Evolutionary conservation across 2,113 vertebrate genomes (phyloP).

Genomic region (Calypte anna): DNA sequence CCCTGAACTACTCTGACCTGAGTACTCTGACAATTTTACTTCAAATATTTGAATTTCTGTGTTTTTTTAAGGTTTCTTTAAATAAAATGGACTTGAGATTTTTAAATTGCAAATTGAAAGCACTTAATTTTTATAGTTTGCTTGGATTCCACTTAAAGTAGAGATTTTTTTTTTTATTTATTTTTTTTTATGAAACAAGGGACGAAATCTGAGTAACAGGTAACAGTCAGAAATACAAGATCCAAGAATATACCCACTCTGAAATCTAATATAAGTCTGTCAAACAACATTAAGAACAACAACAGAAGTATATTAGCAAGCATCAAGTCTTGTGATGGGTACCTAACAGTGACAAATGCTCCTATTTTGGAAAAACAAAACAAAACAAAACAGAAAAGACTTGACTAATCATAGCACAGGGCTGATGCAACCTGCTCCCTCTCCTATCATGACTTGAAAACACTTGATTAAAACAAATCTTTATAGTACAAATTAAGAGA

Average conservation of each 20-base stretch:
- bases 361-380: neutral
- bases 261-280: neutral
- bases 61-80: neutral
- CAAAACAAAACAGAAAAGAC: no score
- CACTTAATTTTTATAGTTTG: neutral
- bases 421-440: neutral
- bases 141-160: neutral
- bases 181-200: neutral
- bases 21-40: neutral
- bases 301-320: neutral
- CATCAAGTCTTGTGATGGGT: neutral
- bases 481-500: slow-evolving; percentile 38
- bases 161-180: no score
- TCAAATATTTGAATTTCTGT: neutral
- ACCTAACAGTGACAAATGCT: neutral
- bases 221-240: neutral
- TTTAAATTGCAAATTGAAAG: neutral
- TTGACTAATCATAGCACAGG: neutral
- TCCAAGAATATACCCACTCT: neutral
- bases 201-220: neutral
- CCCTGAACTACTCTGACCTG: neutral
- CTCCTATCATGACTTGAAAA: neutral
- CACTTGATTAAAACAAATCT: slow-evolving; percentile 19
- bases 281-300: neutral
- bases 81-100: neutral